These are phyloP conservation scores for Sinocyclocheilus grahami DNA, from an alignment of 2,113 vertebrate species.

Conservation along the genomic window DNA sequence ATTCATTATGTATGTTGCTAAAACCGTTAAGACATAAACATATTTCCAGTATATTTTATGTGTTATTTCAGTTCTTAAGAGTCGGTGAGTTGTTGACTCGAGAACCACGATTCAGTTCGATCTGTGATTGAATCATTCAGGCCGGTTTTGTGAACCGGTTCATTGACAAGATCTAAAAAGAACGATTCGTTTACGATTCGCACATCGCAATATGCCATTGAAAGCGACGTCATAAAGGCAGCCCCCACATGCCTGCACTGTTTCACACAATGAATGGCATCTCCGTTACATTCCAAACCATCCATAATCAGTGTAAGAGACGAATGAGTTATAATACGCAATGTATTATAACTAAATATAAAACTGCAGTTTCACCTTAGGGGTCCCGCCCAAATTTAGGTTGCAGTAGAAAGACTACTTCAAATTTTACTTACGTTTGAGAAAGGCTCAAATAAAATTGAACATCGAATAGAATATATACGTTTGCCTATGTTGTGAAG, in stretches of 20 bases:
- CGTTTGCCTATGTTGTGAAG: background rate
- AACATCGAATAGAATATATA: background rate
- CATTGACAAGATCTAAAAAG: background rate
- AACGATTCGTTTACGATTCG: background rate
- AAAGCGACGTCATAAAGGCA: constrained; percentile 50
- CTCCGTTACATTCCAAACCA: background rate
- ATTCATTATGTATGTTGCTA: no score
- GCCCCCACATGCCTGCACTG: constrained; percentile 30
- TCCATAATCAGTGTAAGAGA: background rate
- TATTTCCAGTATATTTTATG: background rate
- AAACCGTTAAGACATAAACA: no score
- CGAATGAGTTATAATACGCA: background rate
- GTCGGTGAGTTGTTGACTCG: background rate
- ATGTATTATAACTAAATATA: background rate
- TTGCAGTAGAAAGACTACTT: background rate
- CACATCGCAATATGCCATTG: constrained; percentile 4
- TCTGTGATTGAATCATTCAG: background rate
- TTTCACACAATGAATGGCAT: constrained; percentile 22
- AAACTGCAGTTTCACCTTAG: constrained; percentile 8
- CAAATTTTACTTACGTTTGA: background rate
- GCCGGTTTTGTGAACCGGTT: constrained; percentile 6
- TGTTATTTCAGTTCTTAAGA: background rate
- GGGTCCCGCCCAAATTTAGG: background rate
- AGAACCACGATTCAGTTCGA: background rate
- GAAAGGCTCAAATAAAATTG: background rate